Evolutionary conservation across 2,888 invertebrate species (phyloP).

Genomic region (Leptarthrus brevirostris): DNA sequence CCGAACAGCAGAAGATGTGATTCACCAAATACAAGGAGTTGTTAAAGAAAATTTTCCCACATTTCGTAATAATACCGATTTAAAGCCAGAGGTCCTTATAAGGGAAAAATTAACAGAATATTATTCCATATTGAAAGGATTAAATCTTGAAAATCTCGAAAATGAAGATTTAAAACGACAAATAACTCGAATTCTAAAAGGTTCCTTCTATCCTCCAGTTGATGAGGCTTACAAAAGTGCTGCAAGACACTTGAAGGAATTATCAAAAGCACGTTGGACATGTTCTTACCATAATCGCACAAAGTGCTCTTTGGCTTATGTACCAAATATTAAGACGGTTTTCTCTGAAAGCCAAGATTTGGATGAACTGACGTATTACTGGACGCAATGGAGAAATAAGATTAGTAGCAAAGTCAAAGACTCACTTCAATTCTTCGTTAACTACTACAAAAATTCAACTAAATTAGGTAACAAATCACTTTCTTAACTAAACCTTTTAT

Average conservation of each 20-base stretch:
- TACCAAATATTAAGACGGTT: conserved; percentile 66
- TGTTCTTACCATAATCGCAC: conserved; percentile 61
- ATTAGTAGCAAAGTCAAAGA: neutral
- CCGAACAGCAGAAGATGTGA: neutral
- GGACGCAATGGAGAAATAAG: conserved; percentile 81
- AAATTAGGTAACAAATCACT: neutral
- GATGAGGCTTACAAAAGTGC: neutral
- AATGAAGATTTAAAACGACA: conserved; percentile 57
- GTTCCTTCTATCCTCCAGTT: conserved; percentile 18
- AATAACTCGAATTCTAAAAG: conserved; percentile 13
- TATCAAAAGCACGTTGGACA: conserved; percentile 48
- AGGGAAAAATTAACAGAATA: neutral
- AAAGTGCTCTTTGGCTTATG: conserved; percentile 75
- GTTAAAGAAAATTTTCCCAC: neutral
- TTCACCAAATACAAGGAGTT: conserved; percentile 4
- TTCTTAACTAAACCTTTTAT: too few relatives aligned
- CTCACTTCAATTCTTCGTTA: neutral
- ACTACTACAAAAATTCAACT: conserved; percentile 15
- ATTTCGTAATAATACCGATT: conserved; percentile 8
- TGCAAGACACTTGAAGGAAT: neutral
- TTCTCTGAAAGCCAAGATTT: conserved; percentile 69
- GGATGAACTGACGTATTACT: conserved; percentile 77
- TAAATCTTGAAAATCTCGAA: conserved; percentile 53
- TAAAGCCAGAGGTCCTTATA: neutral
- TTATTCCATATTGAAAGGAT: neutral